Conservation (phyloP, 2,888 invertebrate genomes). For the Poecilus cupreus region DNA sequence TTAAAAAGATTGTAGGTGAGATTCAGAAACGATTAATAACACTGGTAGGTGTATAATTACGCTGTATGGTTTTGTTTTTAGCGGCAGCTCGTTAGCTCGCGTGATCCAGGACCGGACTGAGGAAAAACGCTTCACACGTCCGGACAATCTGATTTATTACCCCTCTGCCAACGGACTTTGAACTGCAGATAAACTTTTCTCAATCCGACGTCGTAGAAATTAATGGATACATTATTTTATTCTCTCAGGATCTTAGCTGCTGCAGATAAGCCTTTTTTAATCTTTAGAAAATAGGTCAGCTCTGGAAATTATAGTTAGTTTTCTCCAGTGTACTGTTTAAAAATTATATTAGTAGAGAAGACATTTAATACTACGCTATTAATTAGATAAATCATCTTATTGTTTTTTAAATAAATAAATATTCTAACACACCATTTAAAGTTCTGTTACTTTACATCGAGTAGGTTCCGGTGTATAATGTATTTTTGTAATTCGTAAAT, state of each 20-base stretch:
- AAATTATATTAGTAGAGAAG: too few relatives aligned
- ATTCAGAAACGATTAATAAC: constrained; percentile 36
- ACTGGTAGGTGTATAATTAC: constrained; percentile 23
- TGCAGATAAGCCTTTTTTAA: too few relatives aligned
- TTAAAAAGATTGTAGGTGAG: constrained; percentile 31
- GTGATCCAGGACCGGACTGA: constrained; percentile 5
- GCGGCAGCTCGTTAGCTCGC: constrained; percentile 25
- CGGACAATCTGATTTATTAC: constrained; percentile 32
- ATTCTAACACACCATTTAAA: too few relatives aligned
- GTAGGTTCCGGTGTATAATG: too few relatives aligned
- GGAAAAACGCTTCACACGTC: constrained; percentile 20
- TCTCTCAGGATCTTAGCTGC: background rate
- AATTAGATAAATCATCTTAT: too few relatives aligned
- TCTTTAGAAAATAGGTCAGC: too few relatives aligned
- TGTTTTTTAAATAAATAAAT: too few relatives aligned
- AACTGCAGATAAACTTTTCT: constrained; percentile 20
- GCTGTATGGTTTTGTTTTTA: constrained; percentile 32
- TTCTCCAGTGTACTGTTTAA: too few relatives aligned
- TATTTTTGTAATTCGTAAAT: too few relatives aligned
- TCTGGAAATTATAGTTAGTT: too few relatives aligned
- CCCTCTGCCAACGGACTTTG: constrained; percentile 15
- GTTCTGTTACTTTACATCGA: too few relatives aligned
- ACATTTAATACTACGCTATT: too few relatives aligned
- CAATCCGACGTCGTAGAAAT: constrained; percentile 12
- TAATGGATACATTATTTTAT: constrained; percentile 11